Percentiles rank a stretch among this genome's conserved stretches.
phyloP scores from a whole-genome alignment of 2,113 vertebrate species.

The Lophotis ruficrista region DNA sequence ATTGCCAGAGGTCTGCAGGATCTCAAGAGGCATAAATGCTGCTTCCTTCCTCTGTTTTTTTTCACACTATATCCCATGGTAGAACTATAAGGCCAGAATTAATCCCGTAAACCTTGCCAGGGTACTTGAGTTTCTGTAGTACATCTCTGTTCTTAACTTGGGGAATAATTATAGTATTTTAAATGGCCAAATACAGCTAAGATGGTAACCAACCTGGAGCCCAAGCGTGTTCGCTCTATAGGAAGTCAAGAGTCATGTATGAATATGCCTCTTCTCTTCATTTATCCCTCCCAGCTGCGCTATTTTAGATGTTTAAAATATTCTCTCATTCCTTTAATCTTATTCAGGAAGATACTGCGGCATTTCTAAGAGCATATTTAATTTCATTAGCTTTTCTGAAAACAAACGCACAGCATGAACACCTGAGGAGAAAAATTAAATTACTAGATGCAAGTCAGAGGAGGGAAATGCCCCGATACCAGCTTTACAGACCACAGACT shows the following conservation, averaged over 20 bases:
- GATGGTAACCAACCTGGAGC: background rate
- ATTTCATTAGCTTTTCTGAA: slow-evolving; percentile 62
- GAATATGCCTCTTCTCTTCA: background rate
- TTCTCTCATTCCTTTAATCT: slow-evolving; percentile 31
- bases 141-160: background rate
- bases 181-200: background rate
- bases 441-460: background rate
- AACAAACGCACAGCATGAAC: slow-evolving; percentile 36
- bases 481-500: background rate
- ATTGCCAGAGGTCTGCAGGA: background rate
- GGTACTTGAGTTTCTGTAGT: background rate
- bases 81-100: background rate
- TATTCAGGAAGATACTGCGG: slow-evolving; percentile 41
- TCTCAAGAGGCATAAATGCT: background rate
- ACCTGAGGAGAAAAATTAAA: slow-evolving; percentile 35
- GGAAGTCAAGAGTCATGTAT: background rate
- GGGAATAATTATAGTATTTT: background rate
- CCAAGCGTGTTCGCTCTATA: background rate
- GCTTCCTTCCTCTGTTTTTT: background rate
- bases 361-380: slow-evolving; percentile 45
- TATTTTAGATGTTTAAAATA: background rate
- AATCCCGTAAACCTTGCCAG: background rate
- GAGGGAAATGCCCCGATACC: background rate
- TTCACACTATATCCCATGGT: background rate
- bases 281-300: background rate